Evolutionary conservation across 2,888 invertebrate species (phyloP).

Genomic region (Erpobdella octoculata): DNA sequence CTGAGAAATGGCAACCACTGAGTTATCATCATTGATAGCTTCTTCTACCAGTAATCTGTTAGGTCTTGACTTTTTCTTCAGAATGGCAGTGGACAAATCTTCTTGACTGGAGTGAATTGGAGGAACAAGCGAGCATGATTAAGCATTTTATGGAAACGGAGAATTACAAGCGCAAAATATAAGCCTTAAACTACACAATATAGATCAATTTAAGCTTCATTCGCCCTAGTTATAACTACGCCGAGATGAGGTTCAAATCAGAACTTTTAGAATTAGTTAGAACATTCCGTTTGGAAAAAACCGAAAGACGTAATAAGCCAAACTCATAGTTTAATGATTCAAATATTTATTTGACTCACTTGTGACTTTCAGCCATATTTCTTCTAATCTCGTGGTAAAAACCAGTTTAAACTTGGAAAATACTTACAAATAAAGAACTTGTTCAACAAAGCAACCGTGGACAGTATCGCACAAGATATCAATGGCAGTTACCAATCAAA

Average conservation of each 20-base stretch:
- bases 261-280: background rate
- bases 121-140: too few relatives aligned
- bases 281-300: background rate
- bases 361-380: constrained; percentile 8
- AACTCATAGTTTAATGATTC: background rate
- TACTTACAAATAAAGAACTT: background rate
- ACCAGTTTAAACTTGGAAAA: background rate
- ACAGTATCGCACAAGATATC: background rate
- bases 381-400: background rate
- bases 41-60: constrained; percentile 96
- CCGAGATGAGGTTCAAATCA: background rate
- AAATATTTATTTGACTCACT: background rate
- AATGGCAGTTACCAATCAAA: constrained; percentile 23
- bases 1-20: constrained; percentile 58
- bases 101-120: constrained; percentile 40
- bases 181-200: background rate
- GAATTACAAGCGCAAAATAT: background rate
- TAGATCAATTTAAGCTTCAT: background rate
- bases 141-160: background rate
- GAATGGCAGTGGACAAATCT: constrained; percentile 80
- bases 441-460: background rate
- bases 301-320: background rate
- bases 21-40: constrained; percentile 96
- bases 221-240: background rate
- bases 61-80: constrained; percentile 92